Evolutionary conservation across 2,888 invertebrate genomes (phyloP), one percentile per base, ranked within the genome.

Genomic region (Caradrina clavipalpis): DNA sequence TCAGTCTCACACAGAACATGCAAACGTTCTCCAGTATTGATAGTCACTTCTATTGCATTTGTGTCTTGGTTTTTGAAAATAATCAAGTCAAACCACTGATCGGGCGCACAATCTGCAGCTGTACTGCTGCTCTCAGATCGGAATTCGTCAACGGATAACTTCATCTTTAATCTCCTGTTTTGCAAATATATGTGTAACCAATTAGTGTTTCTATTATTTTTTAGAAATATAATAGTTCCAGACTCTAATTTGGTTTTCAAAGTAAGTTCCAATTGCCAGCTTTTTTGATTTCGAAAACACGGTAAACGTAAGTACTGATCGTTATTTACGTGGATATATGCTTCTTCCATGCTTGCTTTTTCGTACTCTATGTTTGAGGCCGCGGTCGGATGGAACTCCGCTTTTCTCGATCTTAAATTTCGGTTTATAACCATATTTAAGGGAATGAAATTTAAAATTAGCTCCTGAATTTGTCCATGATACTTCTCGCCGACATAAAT

Each of bases 391-490:
- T 80, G 81, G 51, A 90, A 91, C 73, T 88, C 85, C 0, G 84
- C 78, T 54, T 70, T 76, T 21, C 63, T 82, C 47, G 71, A 63
- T 70, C 74, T 87, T 47, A 67, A 73, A 55, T 88, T 78, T 57
- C 85, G 85, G 69, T 88, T 87, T 39, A 89, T 82, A 31, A 85
- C 83, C 77, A 95, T 86, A 63, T 85, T 86, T 49, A 96, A 77
- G 1, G 94, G 93, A 50, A 90, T 92, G 78, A 96, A 96, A 83
- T 96, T 96, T 19, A 96, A 81, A 45, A 92, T 89, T 11, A 96
- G 54, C 78, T 95, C 94, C 82, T 96, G 95, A 61, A 96, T 88
- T 85, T 94, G 93, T 1, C 96, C 96, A 45, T 92, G 93, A 66
- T 96, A 90, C 78, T 88, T 91, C 82, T 94, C 93, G 10, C 96